Base-by-base conservation (phyloP, 2,113 vertebrate species). In the Menidia beryllina region DNA sequence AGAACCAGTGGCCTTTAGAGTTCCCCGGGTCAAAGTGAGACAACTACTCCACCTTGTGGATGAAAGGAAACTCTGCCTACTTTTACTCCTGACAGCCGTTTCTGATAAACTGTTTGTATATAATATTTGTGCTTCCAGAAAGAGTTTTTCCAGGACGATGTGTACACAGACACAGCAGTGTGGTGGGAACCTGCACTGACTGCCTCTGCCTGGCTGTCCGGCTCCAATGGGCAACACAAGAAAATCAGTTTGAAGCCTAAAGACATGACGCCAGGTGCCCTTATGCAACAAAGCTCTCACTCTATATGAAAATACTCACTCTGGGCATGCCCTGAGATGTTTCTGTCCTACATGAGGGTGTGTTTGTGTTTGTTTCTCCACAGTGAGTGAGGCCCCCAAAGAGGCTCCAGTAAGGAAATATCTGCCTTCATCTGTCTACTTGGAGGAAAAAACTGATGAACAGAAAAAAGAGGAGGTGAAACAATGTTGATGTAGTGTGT, bases 391-490 rank as follows among this genome's bases (percentile, higher is more conserved):
- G 76, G 96, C 95, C 0, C 96, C 98, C 0, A 96, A 96, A 49
- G 96, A 98, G 43, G 91, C 85, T 38, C 95, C 95, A 0, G 87
- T 90, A 0, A 93, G 94, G 45, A 96, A 95, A 76, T 94, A 95
- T 5, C 83, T 94, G 48, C 94, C 96, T 0, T 96, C 95, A 0
- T 94, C 94, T 0, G 82, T 94, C 69, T 99, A 97, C 85, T 93
- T 98, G 82, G 95, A 97, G 71, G 96, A 97, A 91, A 99, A 99
- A 82, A 96, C 94, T 0, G 97, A 99, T 1, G 94, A 99, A 67
- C 97, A 99, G 89, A 99, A 98, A 89, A 99, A 99, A 84, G 97
- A 99, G 36, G 97, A 99, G 96, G 98, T 97, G 39, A 76, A 52
- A 55, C 26, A 43, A 41, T 70, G 26, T 20, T 47, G 7, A 27